Evolutionary conservation across 2,113 vertebrate genomes (phyloP), one percentile per base, ranked within the genome.

Genomic region (Thalassarche chlororhynchos): DNA sequence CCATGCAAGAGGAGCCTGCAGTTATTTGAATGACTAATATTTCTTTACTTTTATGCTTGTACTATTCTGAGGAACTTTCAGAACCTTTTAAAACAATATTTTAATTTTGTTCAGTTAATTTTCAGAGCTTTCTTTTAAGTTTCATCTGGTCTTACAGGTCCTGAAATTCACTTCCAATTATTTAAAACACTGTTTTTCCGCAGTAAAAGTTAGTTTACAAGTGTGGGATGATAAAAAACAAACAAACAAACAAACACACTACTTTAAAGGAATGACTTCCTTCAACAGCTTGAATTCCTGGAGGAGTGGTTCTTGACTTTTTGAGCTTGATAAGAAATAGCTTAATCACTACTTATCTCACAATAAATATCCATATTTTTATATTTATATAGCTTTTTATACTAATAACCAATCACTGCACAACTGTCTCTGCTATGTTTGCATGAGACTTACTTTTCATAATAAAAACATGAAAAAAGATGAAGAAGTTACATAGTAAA

Each of bases 281-380:
- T 79, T 91, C 44, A 83, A 55, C 61, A 79, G 78, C 87, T 71
- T 82, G 47, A 94, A 51, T 71, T 95, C 42, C 70, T 75, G 47
- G 12, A 93, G 42, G 77, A 94, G 57, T 55, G 70, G 70, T 90
- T 93, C 92, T 94, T 96, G 85, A 96, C 82, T 85, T 93, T 91
- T 88, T 76, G 75, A 79, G 88, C 75, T 94, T 88, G 65, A 12
- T 84, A 85, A 85, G 32, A 85, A 94, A 94, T 40, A 64, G 61
- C 47, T 91, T 76, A 75, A 90, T 83, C 85, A 60, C 82, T 94
- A 85, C 62, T 96, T 77, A 61, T 57, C 54, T 81, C 58, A 65
- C 26, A 76, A 42, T 71, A 87, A 81, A 91, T 77, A 94, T 14
- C 51, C 14, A 1, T 40, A 51, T 79, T 68, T 90, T 91, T 51